Conservation (phyloP, 2,888 invertebrate species). For the Apantesis nais region DNA sequence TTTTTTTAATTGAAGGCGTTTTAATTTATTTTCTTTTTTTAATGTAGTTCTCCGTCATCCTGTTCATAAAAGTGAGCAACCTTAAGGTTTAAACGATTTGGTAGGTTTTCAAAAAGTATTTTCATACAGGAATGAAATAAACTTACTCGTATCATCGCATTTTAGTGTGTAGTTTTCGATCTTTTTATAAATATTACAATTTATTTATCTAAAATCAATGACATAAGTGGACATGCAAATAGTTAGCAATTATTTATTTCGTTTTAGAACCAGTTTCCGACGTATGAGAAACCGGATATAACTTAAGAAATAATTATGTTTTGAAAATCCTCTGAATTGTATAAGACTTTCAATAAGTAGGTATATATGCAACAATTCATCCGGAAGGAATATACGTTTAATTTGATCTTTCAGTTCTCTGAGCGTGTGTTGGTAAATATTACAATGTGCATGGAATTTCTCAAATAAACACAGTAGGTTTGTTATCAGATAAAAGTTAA, state of each 20-base stretch:
- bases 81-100: neutral
- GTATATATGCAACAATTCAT: neutral
- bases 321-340: neutral
- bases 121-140: neutral
- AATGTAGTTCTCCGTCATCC: neutral
- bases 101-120: neutral
- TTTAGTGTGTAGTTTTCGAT: neutral
- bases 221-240: neutral
- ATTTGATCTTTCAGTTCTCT: neutral
- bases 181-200: neutral
- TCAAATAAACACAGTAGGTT: slow-evolving; percentile 5
- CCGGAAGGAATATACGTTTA: neutral
- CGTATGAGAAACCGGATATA: neutral
- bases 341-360: neutral
- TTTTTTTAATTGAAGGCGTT: neutral
- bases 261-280: neutral
- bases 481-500: slow-evolving; percentile 8
- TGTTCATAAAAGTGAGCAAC: neutral
- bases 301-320: neutral
- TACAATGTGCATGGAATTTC: neutral
- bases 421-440: neutral
- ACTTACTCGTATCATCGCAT: neutral
- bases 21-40: neutral
- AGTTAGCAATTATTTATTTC: neutral
- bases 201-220: neutral